phyloP scores from a whole-genome alignment of 2,888 invertebrate species.

The Pseudococcus viburni region DNA sequence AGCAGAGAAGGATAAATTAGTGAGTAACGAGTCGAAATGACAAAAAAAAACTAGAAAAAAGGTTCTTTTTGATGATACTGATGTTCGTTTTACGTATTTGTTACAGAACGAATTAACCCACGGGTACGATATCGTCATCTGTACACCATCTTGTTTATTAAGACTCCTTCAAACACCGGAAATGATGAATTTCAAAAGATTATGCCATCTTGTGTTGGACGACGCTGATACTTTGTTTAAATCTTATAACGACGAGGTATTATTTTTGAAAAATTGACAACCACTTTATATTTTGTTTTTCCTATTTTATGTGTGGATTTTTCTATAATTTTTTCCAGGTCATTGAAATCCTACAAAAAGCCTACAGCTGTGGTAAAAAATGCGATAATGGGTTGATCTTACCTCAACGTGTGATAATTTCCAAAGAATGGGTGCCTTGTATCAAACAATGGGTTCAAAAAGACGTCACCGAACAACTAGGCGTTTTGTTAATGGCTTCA shows the following conservation, averaged over 20 bases:
- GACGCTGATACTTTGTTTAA: conserved; percentile 17
- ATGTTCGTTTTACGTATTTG: not conserved
- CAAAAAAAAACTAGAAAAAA: not conserved
- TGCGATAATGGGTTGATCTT: not conserved
- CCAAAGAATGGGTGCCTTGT: not conserved
- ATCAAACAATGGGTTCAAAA: not conserved
- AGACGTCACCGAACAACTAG: not conserved
- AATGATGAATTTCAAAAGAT: conserved; percentile 40
- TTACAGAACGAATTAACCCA: conserved; percentile 30
- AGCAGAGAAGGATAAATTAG: conserved; percentile 39
- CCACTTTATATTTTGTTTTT: not conserved
- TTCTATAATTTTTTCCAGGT: not conserved
- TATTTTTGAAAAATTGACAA: not conserved
- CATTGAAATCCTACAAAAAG: not conserved
- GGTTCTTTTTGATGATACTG: not conserved
- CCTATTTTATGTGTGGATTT: not conserved
- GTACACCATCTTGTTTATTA: conserved; percentile 41
- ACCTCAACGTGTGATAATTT: conserved; percentile 47
- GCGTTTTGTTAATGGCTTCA: not conserved
- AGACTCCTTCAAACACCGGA: conserved; percentile 8
- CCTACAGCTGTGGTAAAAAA: not conserved
- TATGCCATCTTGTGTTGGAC: conserved; percentile 52
- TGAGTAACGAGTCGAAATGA: not conserved
- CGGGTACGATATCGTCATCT: conserved; percentile 59
- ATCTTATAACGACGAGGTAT: conserved; percentile 19